Conservation (phyloP, 2,888 invertebrate species). For the Philopedon plagiatum region DNA sequence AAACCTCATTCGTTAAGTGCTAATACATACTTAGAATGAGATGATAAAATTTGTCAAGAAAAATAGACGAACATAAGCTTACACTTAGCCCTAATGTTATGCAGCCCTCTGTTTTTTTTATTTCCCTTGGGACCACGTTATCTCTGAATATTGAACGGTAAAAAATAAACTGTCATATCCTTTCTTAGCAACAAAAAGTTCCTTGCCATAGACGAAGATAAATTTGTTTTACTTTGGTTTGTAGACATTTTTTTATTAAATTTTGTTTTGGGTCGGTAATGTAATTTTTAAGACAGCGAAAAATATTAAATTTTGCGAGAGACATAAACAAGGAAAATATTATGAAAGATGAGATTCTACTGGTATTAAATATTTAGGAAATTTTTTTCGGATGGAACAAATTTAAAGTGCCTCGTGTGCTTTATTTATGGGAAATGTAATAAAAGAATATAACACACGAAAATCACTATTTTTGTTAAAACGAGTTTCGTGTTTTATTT, state of each 20-base stretch:
- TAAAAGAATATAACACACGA: too few species aligned
- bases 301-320: slow-evolving; percentile 24
- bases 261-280: slow-evolving; percentile 32
- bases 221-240: slow-evolving; percentile 41
- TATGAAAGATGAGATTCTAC: slow-evolving; percentile 3
- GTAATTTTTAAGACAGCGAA: slow-evolving; percentile 36
- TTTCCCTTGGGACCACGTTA: background rate
- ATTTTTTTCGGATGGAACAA: background rate
- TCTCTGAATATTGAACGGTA: background rate
- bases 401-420: background rate
- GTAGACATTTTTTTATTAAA: slow-evolving; percentile 40
- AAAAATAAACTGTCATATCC: slow-evolving; percentile 30
- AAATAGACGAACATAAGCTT: background rate
- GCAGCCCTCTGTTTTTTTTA: background rate
- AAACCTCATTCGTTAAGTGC: too few species aligned
- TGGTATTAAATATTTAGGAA: slow-evolving; percentile 13
- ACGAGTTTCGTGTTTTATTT: too few species aligned
- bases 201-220: slow-evolving; percentile 34
- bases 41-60: too few species aligned
- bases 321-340: slow-evolving; percentile 13
- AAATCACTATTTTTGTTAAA: too few species aligned
- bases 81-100: background rate
- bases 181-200: slow-evolving; percentile 9
- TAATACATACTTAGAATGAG: too few species aligned
- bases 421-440: background rate